Evolutionary conservation across 2,888 invertebrate species (phyloP).

Genomic region (Crioceris asparagi): DNA sequence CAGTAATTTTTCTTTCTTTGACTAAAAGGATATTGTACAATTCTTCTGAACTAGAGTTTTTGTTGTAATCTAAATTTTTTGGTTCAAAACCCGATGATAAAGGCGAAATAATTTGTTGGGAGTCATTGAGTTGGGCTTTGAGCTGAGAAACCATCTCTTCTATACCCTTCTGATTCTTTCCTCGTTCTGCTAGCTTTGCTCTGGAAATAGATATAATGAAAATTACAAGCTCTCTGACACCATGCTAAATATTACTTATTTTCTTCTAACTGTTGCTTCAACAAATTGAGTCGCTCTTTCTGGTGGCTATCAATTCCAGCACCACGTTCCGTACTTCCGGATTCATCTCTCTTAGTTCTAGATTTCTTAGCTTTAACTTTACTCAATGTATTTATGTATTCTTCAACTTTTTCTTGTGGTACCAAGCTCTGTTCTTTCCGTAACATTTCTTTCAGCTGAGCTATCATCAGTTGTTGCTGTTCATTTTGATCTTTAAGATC

Average conservation of each 20-base stretch:
- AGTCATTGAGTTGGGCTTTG: constrained; percentile 44
- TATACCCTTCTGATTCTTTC: constrained; percentile 42
- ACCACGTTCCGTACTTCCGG: constrained; percentile 14
- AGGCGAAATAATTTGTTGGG: constrained; percentile 34
- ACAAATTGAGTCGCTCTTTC: constrained; percentile 38
- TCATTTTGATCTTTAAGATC: constrained; percentile 36
- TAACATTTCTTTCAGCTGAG: constrained; percentile 38
- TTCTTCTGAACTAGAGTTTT: constrained; percentile 32
- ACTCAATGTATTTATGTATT: constrained; percentile 36
- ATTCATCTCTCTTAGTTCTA: constrained; percentile 25
- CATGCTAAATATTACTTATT: constrained; percentile 33
- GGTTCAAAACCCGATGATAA: constrained; percentile 27
- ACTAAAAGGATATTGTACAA: constrained; percentile 40
- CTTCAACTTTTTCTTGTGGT: constrained; percentile 37
- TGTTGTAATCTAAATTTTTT: constrained; percentile 30
- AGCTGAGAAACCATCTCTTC: constrained; percentile 44
- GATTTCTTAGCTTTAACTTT: constrained; percentile 34
- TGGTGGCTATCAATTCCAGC: constrained; percentile 39
- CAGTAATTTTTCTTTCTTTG: constrained; percentile 53
- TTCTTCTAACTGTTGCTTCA: constrained; percentile 45
- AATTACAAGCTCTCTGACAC: neutral
- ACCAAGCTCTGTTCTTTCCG: constrained; percentile 36
- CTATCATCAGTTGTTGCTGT: constrained; percentile 35
- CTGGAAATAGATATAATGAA: constrained; percentile 20
- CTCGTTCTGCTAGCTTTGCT: constrained; percentile 42